Percentiles rank a stretch among this genome's conserved stretches.
phyloP scores from a whole-genome alignment of 2,797 vertebrate genomes.

The Nothura maculosa region DNA sequence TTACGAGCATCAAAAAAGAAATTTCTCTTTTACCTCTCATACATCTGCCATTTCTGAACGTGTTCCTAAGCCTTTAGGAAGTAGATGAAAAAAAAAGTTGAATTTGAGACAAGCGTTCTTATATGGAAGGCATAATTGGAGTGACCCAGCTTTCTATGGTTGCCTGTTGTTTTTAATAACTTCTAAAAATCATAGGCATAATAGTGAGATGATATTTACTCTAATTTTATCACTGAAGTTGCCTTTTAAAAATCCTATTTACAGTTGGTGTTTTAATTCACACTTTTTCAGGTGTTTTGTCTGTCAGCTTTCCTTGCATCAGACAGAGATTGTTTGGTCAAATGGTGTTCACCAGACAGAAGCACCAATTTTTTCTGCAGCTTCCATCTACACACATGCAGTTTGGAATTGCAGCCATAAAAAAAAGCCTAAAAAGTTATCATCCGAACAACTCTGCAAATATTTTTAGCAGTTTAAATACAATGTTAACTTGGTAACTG shows the following conservation, averaged over 20 bases:
- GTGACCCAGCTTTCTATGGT: not conserved
- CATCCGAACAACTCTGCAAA: not conserved
- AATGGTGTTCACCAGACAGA: not conserved
- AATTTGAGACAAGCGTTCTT: not conserved
- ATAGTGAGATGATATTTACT: not conserved
- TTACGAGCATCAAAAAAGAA: not conserved
- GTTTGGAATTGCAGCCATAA: not conserved
- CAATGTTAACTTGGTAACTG: not conserved
- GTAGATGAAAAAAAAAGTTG: not conserved
- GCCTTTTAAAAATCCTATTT: not conserved
- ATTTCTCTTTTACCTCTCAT: not conserved
- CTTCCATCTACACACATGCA: not conserved
- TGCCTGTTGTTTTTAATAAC: not conserved
- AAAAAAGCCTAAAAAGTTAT: not conserved
- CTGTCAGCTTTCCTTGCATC: not conserved
- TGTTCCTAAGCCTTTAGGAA: not conserved
- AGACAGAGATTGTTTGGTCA: not conserved
- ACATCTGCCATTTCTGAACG: not conserved
- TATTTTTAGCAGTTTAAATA: not conserved
- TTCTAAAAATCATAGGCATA: not conserved
- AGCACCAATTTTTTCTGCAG: not conserved
- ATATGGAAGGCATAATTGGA: not conserved
- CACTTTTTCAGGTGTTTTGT: not conserved
- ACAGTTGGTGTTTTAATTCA: not conserved
- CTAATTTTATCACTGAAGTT: not conserved